Evolutionary conservation across 1,140 invertebrate species (phyloP), one percentile per base, ranked within the genome.

Genomic region (Papilio polyxenes): DNA sequence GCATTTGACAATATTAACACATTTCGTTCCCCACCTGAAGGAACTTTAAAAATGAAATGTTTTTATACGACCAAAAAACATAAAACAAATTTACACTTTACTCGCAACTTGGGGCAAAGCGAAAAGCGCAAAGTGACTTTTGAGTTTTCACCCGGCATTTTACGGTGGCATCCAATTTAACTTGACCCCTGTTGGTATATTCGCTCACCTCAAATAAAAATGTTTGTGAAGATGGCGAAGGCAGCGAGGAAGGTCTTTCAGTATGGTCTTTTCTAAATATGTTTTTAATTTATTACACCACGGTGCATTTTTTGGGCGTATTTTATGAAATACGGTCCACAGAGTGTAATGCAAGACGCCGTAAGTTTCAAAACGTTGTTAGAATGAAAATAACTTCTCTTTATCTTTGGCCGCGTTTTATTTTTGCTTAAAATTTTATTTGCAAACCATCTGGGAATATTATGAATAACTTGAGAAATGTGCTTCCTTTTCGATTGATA

Each of bases 61-160:
- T 80, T 80, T 80, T 69, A 65, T 65, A 37, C 78, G 59, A 40
- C 37, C 31, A 40, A 80, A 80, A 65, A 80, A 69, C 56, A 65
- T 69, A 65, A 80, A 80, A 80, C 78, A 80, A 80, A 80, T 84
- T 82, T 84, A 84, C 81, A 75, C 69, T 82, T 65, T 59, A 82
- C 75, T 81, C 80, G 82, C 72, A 82, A 81, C 76, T 81, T 80
- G 75, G 75, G 79, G 84, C 84, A 78, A 83, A 83, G 83, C 65
- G 84, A 84, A 85, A 87, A 87, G 85, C 85, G 85, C 82, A 83
- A 87, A 87, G 85, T 86, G 82, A 83, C 83, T 85, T 87, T 84
- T 82, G 81, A 82, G 77, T 85, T 87, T 85, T 78, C 80, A 82
- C 83, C 82, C 83, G 82, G 80, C 83, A 81, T 81, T 53, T 82